These are phyloP conservation scores for human DNA, from an alignment of 2,113 vertebrate species.

Conservation along the genomic window GRCh38 chr1:236550001-236550500, in stretches of 20 bases:
- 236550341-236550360: neutral
- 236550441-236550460: neutral
- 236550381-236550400: neutral
- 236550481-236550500: neutral
- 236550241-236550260: neutral
- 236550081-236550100: neutral
- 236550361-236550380: neutral
- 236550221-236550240: neutral
- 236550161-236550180: neutral
- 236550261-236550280: neutral
- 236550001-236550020: neutral
- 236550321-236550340: neutral
- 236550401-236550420: neutral
- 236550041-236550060: neutral
- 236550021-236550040: neutral
- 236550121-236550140: neutral
- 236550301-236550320: neutral
- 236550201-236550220: neutral
- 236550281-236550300: accelerated
- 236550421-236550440: neutral
- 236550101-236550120: neutral
- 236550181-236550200: too few relatives aligned
- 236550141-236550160: neutral
- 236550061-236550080: neutral
- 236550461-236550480: neutral